Evolutionary conservation across 2,888 invertebrate genomes (phyloP), one percentile per base, ranked within the genome.

Genomic region (Nomada fabriciana): DNA sequence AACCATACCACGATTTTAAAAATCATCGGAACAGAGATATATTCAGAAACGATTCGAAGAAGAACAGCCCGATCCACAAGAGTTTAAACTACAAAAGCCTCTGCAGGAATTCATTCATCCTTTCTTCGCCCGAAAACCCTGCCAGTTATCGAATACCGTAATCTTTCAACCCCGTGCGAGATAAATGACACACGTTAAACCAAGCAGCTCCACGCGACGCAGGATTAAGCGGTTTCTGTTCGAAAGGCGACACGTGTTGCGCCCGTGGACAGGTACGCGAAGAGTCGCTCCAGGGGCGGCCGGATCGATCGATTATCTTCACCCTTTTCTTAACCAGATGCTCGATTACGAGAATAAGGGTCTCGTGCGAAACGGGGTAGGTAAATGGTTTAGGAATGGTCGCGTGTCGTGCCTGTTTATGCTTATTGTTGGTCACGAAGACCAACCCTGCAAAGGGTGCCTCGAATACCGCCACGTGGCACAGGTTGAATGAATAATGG

Each of bases 391-490:
- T 75, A 68, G 81, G 77, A 60, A 70, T 25, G 88, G 91, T 91
- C 92, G 91, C 91, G 92, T 91, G 91, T 90, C 90, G 82, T 67
- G 61, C 79, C 80, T 75, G 63, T 87, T 91, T 92, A 91, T 91
- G 89, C 91, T 91, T 90, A 91, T 92, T 90, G 91, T 90, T 50
- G 13, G 47, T 47, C 76, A 71, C 89, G 89, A 90, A 91, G 91
- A 90, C 83, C 36, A 36, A 86, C 89, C 89, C 88, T 77, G 77
- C 80, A 82, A 85, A 85, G 88, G 86, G 86, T 86, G 89, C 87
- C 89, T 90, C 84, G 89, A 89, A 90, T 91, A 87, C 86, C 76
- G 81, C 74, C 89, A 88, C 88, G 86, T 88, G 89, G 76, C 80
- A 85, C 89, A 88, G 90, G 90, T 90, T 78, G 29, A 18, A 57